These are phyloP conservation scores for Brenthis ino DNA, from an alignment of 2,888 invertebrate species.

Conservation along the genomic window DNA sequence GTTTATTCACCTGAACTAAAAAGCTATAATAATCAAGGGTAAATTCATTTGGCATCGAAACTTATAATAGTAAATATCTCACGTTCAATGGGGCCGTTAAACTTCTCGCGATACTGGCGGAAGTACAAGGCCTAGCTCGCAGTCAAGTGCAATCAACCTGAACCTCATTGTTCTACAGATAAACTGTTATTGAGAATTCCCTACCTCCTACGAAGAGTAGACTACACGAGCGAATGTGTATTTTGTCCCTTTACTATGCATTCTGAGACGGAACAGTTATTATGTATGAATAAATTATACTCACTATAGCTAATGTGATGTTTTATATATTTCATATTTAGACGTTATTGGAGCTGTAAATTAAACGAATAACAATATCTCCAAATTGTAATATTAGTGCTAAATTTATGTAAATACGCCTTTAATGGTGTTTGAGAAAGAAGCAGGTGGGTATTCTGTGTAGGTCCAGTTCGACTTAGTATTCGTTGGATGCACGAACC, in stretches of 20 bases:
- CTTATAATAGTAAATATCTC: slow-evolving; percentile 40
- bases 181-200: slow-evolving; percentile 41
- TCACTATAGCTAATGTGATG: neutral
- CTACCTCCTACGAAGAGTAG: slow-evolving; percentile 41
- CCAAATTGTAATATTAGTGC: too few relatives aligned
- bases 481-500: slow-evolving; percentile 61
- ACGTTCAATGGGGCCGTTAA: slow-evolving; percentile 48
- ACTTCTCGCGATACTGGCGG: slow-evolving; percentile 58
- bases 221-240: slow-evolving; percentile 39
- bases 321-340: too few relatives aligned
- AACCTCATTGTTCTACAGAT: slow-evolving; percentile 68
- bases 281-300: slow-evolving; percentile 1
- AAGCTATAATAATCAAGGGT: slow-evolving; percentile 8
- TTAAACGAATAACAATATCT: too few relatives aligned
- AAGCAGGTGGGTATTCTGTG: slow-evolving; percentile 20
- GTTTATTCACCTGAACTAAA: neutral
- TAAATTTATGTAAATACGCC: slow-evolving; percentile 10
- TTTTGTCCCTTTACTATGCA: slow-evolving; percentile 38
- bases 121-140: slow-evolving; percentile 60
- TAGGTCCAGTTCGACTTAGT: slow-evolving; percentile 36
- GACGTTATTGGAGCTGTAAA: too few relatives aligned
- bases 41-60: neutral
- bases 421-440: slow-evolving; percentile 33
- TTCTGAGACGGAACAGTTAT: neutral
- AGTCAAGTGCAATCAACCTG: slow-evolving; percentile 75